A percentile compares a stretch with the other conserved stretches of the same genome.
phyloP scores from a whole-genome alignment of 2,797 vertebrate genomes.

The Sebastes taczanowskii region DNA sequence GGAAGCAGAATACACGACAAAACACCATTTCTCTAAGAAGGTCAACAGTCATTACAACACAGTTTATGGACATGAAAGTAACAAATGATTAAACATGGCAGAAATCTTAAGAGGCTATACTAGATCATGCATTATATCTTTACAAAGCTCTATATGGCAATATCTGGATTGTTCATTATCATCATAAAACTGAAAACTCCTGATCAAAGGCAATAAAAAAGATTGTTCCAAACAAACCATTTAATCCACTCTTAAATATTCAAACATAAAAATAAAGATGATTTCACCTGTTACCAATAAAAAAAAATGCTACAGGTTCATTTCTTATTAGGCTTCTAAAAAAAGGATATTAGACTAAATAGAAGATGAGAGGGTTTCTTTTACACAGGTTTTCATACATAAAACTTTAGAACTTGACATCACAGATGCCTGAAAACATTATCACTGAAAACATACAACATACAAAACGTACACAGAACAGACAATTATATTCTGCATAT shows the following conservation, averaged over 20 bases:
- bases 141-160: neutral
- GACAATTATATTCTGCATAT: neutral
- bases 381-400: neutral
- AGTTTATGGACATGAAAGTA: neutral
- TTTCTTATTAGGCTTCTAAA: neutral
- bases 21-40: neutral
- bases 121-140: neutral
- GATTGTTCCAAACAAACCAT: neutral
- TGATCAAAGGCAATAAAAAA: conserved; percentile 10
- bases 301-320: neutral
- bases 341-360: neutral
- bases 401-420: conserved; percentile 37
- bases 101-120: neutral
- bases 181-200: neutral
- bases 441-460: conserved; percentile 15
- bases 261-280: neutral
- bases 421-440: conserved; percentile 48
- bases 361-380: neutral
- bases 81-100: neutral
- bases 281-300: neutral
- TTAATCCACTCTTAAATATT: neutral
- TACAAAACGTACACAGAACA: neutral
- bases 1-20: neutral
- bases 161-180: neutral
- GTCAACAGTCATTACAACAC: neutral